A percentile compares a stretch with the other conserved stretches of the same genome.
Conservation (phyloP, 2,888 invertebrate genomes). For the Gibbula magus region DNA sequence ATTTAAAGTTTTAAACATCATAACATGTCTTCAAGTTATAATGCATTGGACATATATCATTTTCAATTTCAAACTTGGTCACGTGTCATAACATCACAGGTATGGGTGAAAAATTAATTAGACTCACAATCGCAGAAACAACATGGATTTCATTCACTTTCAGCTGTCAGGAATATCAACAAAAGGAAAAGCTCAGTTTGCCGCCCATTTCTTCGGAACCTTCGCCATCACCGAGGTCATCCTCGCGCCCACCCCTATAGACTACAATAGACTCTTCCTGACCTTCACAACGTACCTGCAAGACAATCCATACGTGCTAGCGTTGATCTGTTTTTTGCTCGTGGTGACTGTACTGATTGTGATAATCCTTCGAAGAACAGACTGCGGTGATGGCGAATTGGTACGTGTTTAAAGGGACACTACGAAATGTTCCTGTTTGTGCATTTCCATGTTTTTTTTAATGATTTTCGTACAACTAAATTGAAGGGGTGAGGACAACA, state of each 20-base stretch:
- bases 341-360: conserved; percentile 32
- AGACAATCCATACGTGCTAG: conserved; percentile 52
- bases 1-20: too few species aligned
- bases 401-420: conserved; percentile 30
- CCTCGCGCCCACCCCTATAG: conserved; percentile 51
- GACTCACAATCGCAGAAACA: too few species aligned
- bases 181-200: conserved; percentile 42
- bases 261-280: conserved; percentile 56
- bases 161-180: conserved; percentile 26
- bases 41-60: too few species aligned
- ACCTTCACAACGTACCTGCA: conserved; percentile 46
- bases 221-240: conserved; percentile 54
- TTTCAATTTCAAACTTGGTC: too few species aligned
- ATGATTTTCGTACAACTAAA: too few species aligned
- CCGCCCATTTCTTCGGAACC: conserved; percentile 59
- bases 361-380: conserved; percentile 40
- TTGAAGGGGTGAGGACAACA: too few species aligned
- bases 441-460: too few species aligned
- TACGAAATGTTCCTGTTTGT: too few species aligned
- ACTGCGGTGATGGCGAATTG: conserved; percentile 36
- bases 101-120: too few species aligned
- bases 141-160: not conserved
- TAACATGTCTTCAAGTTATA: too few species aligned
- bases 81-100: too few species aligned
- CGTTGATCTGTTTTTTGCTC: conserved; percentile 41